A percentile compares a stretch with the other conserved stretches of the same genome.
These are phyloP conservation scores for Tokudaia tokunoshimensis DNA, from an alignment of 2,797 vertebrate species.

Conservation along the genomic window DNA sequence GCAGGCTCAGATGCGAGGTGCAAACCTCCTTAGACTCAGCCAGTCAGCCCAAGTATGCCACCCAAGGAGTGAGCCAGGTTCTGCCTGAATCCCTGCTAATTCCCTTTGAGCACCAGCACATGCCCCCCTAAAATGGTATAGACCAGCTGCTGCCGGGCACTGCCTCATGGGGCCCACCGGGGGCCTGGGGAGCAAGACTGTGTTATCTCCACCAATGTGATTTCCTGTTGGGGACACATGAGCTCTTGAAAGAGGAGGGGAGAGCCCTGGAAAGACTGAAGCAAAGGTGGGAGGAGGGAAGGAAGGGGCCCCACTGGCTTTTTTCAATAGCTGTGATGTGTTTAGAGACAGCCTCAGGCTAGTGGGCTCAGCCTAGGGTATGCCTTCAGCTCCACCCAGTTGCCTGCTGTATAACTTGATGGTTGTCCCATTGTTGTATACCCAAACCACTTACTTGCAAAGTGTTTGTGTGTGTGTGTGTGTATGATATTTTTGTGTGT, in stretches of 20 bases:
- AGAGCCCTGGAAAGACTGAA: conserved; percentile 67
- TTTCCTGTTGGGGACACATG: conserved; percentile 70
- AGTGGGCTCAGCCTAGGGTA: background rate
- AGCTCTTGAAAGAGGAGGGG: conserved; percentile 29
- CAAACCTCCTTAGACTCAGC: background rate
- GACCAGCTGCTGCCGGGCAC: background rate
- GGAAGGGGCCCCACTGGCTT: background rate
- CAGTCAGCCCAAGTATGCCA: background rate
- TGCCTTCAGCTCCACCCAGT: background rate
- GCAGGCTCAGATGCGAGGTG: background rate
- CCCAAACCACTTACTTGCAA: background rate
- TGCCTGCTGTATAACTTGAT: conserved; percentile 13
- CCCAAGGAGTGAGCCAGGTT: no score
- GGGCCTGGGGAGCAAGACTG: conserved; percentile 20
- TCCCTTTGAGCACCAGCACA: background rate
- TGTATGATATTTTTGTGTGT: background rate
- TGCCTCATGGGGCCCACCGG: background rate
- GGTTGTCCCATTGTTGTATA: background rate
- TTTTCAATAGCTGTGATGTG: conserved; percentile 13
- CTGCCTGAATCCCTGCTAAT: background rate
- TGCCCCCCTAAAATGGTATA: background rate
- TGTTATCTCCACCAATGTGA: conserved; percentile 56
- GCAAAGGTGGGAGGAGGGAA: background rate
- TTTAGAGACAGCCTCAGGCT: conserved; percentile 37
- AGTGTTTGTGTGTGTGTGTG: background rate